These are phyloP conservation scores for Agrypnia vestita DNA, from an alignment of 1,140 invertebrate species.

Conservation along the genomic window DNA sequence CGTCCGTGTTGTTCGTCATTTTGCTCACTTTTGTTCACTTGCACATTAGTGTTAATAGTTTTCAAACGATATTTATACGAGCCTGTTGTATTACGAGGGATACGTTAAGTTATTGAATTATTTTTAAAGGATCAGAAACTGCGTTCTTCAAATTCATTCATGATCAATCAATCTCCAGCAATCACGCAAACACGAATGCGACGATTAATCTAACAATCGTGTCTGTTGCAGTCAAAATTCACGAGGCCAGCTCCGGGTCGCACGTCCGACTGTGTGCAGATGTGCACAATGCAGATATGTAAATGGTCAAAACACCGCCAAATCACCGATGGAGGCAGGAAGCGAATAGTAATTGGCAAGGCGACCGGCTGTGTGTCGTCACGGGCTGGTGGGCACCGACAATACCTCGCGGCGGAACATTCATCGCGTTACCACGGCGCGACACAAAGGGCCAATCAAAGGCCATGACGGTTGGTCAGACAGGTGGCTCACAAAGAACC, in stretches of 20 bases:
- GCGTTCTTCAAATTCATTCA: no score
- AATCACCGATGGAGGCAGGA: slow-evolving; percentile 2
- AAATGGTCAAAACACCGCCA: slow-evolving; percentile 21
- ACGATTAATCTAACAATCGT: no score
- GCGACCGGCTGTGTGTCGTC: background rate
- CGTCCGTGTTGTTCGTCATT: slow-evolving; percentile 60
- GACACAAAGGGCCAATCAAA: slow-evolving; percentile 18
- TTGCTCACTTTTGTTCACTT: slow-evolving; percentile 35
- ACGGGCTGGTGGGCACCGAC: slow-evolving; percentile 16
- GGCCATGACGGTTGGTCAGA: slow-evolving; percentile 19
- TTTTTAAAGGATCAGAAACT: no score
- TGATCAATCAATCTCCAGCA: no score
- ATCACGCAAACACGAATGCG: no score
- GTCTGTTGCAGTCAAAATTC: no score
- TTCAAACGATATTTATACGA: no score
- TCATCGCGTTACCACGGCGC: background rate
- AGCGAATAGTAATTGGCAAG: background rate
- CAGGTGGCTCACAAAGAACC: background rate
- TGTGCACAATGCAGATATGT: slow-evolving; percentile 17
- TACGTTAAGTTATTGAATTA: no score
- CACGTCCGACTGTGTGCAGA: slow-evolving; percentile 3
- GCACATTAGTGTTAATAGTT: background rate
- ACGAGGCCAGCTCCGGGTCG: background rate
- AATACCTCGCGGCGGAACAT: slow-evolving; percentile 5
- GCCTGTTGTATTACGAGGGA: no score